Base-by-base conservation (phyloP, 2,113 vertebrate genomes). In the Cebus imitator region DNA sequence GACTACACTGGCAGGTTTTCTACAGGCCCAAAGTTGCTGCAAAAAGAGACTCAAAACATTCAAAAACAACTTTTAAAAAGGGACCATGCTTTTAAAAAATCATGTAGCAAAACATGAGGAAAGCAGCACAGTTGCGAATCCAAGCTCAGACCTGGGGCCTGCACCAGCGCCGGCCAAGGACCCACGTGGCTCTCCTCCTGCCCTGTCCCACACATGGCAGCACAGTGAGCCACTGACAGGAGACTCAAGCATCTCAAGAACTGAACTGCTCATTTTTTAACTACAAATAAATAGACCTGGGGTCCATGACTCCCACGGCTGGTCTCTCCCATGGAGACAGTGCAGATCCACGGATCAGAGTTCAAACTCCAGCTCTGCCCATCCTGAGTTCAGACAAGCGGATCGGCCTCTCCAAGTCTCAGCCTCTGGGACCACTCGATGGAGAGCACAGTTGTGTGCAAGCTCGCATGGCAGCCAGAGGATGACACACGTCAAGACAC, bases 201-300 rank as follows among this genome's bases (percentile, higher is more conserved):
- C 27, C 8, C 66, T 13, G 48, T 21, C 37, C 50, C 8, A 20
- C 1, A 12, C 0, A 1, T 1, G 27, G 43, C 0, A 18, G 35
- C 23, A 8, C n/a, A 72, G n/a, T 0, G 11, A 17, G 8, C 20
- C 3, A 11, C 1, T 13, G 52, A 52, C 14, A 5, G 3, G n/a
- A 0, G 66, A 73, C 35, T 5, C 2, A 14, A 20, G 75, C 55
- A 16, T 21, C 23, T 3, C 4, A 14, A 48, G 52, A 64, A 11
- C 21, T 1, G 35, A 48, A n/a, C 76, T 45, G 37, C 48, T 45
- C 45, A 8, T 37, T 57, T 75, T 68, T 64, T 8, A 16, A 32
- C 27, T 64, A 32, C 61, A 64, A 64, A 30, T 64, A 64, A 64
- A 64, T 64, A 32, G 27, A 27, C 12, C 61, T 0, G 4, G 80